A percentile compares a stretch with the other conserved stretches of the same genome.
Evolutionary conservation across 2,888 invertebrate species (phyloP).

Genomic region (Ophion obscuratus): DNA sequence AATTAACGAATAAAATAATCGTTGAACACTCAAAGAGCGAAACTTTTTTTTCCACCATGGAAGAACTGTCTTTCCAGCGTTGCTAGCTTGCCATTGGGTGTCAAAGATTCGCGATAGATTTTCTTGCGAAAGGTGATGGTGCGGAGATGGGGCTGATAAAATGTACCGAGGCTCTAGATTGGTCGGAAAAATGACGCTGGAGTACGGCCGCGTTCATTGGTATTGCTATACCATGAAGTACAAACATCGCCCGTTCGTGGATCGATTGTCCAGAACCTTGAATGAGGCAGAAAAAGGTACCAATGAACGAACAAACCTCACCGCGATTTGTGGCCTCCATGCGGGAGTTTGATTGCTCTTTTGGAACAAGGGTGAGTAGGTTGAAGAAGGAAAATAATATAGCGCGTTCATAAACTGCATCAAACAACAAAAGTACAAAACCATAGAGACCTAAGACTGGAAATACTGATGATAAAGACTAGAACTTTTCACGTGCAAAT

Average conservation of each 20-base stretch:
- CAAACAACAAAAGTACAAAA: too few species aligned
- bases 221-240: background rate
- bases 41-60: too few species aligned
- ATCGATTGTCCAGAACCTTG: slow-evolving; percentile 52
- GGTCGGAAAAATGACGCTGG: background rate
- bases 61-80: background rate
- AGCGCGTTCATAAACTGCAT: background rate
- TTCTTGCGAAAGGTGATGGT: background rate
- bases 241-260: slow-evolving; percentile 34
- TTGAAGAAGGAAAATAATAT: background rate
- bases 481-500: background rate
- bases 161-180: background rate
- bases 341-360: background rate
- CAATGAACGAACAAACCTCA: slow-evolving; percentile 23
- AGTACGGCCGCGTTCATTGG: too few species aligned
- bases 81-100: background rate
- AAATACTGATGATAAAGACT: background rate
- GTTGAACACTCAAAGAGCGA: background rate
- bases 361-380: background rate
- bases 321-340: background rate
- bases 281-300: slow-evolving; percentile 45
- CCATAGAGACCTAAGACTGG: background rate
- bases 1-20: background rate
- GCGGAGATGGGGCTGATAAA: background rate
- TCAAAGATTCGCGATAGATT: background rate